Conservation (phyloP, 2,888 invertebrate species). For the Catocala fraxini region DNA sequence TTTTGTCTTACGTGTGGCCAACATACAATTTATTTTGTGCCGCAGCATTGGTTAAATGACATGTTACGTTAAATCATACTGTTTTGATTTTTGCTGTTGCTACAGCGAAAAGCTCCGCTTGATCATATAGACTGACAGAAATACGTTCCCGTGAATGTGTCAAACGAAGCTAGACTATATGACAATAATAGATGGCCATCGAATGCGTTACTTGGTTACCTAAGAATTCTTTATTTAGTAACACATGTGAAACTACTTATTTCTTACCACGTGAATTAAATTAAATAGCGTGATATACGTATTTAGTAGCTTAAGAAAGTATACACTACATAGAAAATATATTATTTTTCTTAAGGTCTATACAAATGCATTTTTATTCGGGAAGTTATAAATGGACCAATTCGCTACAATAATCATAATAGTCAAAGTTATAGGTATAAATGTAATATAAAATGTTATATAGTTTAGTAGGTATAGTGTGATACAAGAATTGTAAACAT, state of each 20-base stretch:
- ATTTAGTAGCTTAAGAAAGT: background rate
- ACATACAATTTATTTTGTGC: no score
- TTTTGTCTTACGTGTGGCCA: no score
- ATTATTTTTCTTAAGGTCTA: conserved; percentile 19
- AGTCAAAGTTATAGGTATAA: conserved; percentile 17
- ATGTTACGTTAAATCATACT: no score
- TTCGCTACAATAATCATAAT: conserved; percentile 30
- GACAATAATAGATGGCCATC: background rate
- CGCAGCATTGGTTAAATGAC: no score
- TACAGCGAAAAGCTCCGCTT: no score
- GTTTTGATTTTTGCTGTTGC: no score
- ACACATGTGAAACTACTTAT: conserved; percentile 1
- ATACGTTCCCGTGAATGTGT: no score
- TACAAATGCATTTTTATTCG: conserved; percentile 24
- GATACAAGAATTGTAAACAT: conserved; percentile 27
- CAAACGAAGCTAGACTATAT: no score
- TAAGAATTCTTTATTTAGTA: conserved; percentile 1
- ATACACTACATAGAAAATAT: conserved; percentile 9
- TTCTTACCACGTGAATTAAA: background rate
- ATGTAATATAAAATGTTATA: conserved; percentile 29
- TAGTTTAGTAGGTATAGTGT: conserved; percentile 21
- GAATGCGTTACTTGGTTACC: no score
- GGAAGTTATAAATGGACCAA: conserved; percentile 43
- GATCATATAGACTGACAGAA: no score
- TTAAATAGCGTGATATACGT: background rate